A percentile compares a stretch with the other conserved stretches of the same genome.
Evolutionary conservation across 2,888 invertebrate genomes (phyloP).

Genomic region (Celastrina argiolus): DNA sequence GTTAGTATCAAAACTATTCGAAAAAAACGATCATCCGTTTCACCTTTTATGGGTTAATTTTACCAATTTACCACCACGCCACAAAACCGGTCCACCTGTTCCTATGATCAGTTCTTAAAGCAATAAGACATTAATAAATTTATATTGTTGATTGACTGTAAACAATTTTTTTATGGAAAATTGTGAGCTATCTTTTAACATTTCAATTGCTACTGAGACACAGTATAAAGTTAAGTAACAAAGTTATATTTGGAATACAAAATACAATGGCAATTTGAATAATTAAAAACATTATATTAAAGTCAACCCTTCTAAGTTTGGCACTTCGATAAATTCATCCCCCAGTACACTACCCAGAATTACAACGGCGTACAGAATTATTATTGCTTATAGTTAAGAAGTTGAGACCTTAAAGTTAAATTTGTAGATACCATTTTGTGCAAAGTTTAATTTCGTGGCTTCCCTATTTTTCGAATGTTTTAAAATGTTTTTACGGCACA

Average conservation of each 20-base stretch:
- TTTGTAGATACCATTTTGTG: not conserved
- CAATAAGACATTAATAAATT: no score
- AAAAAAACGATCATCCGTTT: no score
- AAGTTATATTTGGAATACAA: not conserved
- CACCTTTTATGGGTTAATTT: no score
- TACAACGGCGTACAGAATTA: not conserved
- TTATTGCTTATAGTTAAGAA: constrained; percentile 5
- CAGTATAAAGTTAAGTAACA: not conserved
- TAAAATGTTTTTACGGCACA: not conserved
- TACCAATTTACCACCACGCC: no score
- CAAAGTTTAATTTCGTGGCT: not conserved
- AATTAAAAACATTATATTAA: not conserved
- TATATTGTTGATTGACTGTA: no score
- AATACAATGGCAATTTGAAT: not conserved
- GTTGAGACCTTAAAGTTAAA: not conserved
- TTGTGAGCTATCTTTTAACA: not conserved
- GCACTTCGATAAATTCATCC: not conserved
- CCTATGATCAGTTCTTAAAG: no score
- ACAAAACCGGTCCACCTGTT: no score
- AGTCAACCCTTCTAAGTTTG: not conserved
- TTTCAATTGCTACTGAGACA: not conserved
- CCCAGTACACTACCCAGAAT: not conserved
- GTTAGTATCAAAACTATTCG: no score
- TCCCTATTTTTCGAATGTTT: not conserved
- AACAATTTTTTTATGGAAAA: not conserved